A percentile compares a stretch with the other conserved stretches of the same genome.
Conservation (phyloP, 2,797 vertebrate species). For the Myotis pilosus region DNA sequence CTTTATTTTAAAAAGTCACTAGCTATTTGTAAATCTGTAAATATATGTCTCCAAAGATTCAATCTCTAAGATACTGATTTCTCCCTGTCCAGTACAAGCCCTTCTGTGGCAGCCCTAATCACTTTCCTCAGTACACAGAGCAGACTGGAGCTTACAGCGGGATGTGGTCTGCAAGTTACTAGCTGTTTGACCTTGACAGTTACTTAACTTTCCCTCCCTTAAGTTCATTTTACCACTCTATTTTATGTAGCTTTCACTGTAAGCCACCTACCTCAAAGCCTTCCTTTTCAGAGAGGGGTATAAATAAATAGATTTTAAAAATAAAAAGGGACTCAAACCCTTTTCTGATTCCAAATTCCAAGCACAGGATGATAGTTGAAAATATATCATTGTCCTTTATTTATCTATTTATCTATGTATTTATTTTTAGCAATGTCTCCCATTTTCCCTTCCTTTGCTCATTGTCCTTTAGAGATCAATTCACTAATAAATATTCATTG, state of each 20-base stretch:
- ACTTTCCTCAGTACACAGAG: not conserved
- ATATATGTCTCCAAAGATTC: not conserved
- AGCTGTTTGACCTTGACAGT: not conserved
- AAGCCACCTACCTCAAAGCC: not conserved
- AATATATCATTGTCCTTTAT: not conserved
- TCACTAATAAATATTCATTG: not conserved
- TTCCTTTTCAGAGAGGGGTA: not conserved
- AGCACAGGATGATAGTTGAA: not conserved
- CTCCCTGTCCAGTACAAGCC: not conserved
- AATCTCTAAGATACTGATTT: not conserved
- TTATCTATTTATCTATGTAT: not conserved
- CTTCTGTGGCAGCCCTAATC: not conserved
- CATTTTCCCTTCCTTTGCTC: not conserved
- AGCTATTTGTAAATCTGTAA: not conserved
- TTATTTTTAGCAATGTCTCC: not conserved
- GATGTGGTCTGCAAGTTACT: not conserved
- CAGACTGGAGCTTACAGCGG: not conserved
- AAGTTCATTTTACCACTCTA: not conserved
- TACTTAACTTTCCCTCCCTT: not conserved
- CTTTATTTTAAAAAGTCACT: not conserved
- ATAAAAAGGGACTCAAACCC: not conserved
- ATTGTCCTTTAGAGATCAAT: not conserved
- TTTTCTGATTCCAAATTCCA: not conserved
- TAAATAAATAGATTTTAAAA: conserved; percentile 22
- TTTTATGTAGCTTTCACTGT: not conserved